Percentiles rank a stretch among this genome's conserved stretches.
Evolutionary conservation across 2,797 vertebrate species (phyloP).

Genomic region (Spondyliosoma cantharus): DNA sequence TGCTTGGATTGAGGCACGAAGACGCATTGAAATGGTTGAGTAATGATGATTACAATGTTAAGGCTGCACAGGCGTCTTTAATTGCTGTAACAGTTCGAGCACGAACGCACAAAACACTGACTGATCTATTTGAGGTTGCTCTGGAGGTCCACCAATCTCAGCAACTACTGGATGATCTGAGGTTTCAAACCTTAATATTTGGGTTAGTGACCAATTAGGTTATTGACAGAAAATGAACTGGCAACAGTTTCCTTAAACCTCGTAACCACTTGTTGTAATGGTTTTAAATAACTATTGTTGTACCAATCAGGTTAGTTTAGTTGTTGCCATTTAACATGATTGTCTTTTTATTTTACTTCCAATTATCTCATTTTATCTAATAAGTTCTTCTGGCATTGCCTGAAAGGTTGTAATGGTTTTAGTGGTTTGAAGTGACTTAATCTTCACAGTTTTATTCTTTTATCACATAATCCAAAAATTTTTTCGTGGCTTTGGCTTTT

Average conservation of each 20-base stretch:
- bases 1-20: slow-evolving; percentile 1
- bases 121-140: not conserved
- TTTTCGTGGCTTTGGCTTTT: too few relatives aligned
- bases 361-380: too few relatives aligned
- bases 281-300: too few relatives aligned
- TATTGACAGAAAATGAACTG: not conserved
- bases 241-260: not conserved
- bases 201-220: not conserved
- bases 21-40: not conserved
- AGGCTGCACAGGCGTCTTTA: not conserved
- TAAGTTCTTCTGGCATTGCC: too few relatives aligned
- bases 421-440: too few relatives aligned
- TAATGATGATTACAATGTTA: slow-evolving; percentile 2
- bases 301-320: too few relatives aligned
- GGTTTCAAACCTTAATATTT: not conserved
- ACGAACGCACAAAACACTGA: not conserved
- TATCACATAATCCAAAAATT: too few relatives aligned
- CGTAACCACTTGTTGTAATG: too few relatives aligned
- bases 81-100: not conserved
- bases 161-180: not conserved
- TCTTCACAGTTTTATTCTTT: too few relatives aligned
- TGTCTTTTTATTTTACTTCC: too few relatives aligned
- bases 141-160: not conserved
- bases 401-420: too few relatives aligned
- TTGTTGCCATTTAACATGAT: too few relatives aligned